Base-by-base conservation (phyloP, 2,113 vertebrate species). In the Bambusicola thoracicus region DNA sequence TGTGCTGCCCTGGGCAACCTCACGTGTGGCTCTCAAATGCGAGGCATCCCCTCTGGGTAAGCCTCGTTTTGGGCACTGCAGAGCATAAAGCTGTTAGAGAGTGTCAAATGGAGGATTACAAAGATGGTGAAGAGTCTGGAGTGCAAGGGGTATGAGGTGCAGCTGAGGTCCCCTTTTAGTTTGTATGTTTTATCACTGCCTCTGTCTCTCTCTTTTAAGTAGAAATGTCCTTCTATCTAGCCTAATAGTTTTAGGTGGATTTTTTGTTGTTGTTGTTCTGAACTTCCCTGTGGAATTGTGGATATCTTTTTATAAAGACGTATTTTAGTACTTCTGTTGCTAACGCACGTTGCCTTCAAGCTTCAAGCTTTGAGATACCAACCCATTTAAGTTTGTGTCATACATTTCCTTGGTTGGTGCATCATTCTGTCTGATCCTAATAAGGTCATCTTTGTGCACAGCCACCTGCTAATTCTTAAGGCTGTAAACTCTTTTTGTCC, bases 391-490 rank as follows among this genome's bases (percentile, higher is more conserved):
- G 68, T 41, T 90, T 88, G 63, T 77, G 41, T 77, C 25, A 18
- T 88, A 17, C 32, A 11, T 81, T 81, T 87, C 38, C 14, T 1
- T 77, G 65, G 21, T 22, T 63, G 68, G 77, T 94, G 65, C 59
- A 91, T 90, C 46, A 78, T 49, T 96, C 80, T 70, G 5, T 46
- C 73, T 89, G 53, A 36, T 66, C 63, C 75, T 90, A 90, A 85
- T 93, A 51, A 56, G 51, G 77, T 63, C 82, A 63, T 86, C 3
- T 1, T 83, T 93, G 65, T 67, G 73, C 68, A 77, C 41, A 93
- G 34, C 87, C 90, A 96, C 86, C 66, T 94, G 66, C 77, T 93
- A 90, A 65, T 86, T 92, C 80, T 78, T 93, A 67, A 81, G 0
- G 78, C n/a, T 81, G 48, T 93, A 92, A 96, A 87, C 30, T 73